Conservation (phyloP, 2,797 vertebrate genomes). For the Periophthalmus magnuspinnatus region DNA sequence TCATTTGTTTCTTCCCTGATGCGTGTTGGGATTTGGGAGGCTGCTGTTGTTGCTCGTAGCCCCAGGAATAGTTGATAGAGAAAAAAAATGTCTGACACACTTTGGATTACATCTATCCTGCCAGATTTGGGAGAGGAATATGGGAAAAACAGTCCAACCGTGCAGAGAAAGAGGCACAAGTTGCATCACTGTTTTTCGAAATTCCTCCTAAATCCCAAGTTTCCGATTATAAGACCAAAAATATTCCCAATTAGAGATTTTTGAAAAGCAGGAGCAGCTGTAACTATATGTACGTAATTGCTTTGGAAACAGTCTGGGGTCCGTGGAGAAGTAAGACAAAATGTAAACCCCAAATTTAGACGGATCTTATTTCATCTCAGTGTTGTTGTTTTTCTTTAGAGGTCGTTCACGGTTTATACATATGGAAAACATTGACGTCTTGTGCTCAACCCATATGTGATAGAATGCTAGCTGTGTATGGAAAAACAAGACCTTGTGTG, state of each 20-base stretch:
- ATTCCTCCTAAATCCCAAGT: slow-evolving; percentile 30
- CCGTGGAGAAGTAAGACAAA: slow-evolving; percentile 12
- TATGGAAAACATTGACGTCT: not conserved
- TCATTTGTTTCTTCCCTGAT: slow-evolving; percentile 59
- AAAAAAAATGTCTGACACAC: slow-evolving; percentile 48
- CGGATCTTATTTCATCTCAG: slow-evolving; percentile 25
- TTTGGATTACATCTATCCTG: slow-evolving; percentile 45
- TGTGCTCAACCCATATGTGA: not conserved
- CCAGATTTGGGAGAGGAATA: slow-evolving; percentile 52
- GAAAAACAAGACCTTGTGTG: too few species aligned
- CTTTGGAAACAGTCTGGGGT: slow-evolving; percentile 16
- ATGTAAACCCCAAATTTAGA: slow-evolving; percentile 27
- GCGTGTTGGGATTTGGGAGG: slow-evolving; percentile 53
- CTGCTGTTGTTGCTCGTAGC: slow-evolving; percentile 44
- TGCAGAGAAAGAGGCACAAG: slow-evolving; percentile 22
- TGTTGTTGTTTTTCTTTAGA: slow-evolving; percentile 29
- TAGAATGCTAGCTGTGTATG: too few species aligned
- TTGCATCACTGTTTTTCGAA: slow-evolving; percentile 37
- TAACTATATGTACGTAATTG: slow-evolving; percentile 33
- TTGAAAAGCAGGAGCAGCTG: slow-evolving; percentile 31
- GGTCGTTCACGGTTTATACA: slow-evolving; percentile 25
- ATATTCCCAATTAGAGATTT: slow-evolving; percentile 29
- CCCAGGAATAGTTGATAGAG: slow-evolving; percentile 44
- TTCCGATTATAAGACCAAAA: slow-evolving; percentile 33
- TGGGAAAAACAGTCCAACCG: slow-evolving; percentile 7